Base-by-base conservation (phyloP, 2,888 invertebrate species). In the Endotricha flammealis region DNA sequence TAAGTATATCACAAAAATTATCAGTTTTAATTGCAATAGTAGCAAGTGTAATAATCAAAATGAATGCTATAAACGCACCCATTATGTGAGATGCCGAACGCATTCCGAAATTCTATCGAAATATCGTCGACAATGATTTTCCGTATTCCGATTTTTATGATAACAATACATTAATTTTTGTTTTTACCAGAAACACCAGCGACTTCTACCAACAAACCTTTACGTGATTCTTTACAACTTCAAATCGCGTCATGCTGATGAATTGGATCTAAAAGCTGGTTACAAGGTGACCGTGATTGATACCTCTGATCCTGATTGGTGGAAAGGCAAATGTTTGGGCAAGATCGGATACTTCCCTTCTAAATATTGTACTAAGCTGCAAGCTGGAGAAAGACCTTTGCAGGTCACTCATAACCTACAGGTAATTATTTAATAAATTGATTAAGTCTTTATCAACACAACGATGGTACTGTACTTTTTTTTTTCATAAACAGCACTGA, bases 211-310 rank as follows among this genome's bases (percentile, higher is more conserved):
- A 12, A 95, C 95, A 41, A 97, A 97, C 70, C 88, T 97, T 20
- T 98, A 97, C 82, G 97, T 98, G 41, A 95, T 97, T 31, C 88
- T 98, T 27, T 98, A 97, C 88, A 96, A 97, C 85, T 98, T 98
- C 79, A 95, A 96, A 65, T 95, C 96, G 0, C 91, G 97, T 39
- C 97, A 97, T 77, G 93, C 94, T 36, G 98, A 97, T 70, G 98
- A 98, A 71, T 83, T 98, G 57, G 97, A 98, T 69, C 88, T 98
- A 20, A 97, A 96, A 87, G 95, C 96, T 12, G 96, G 96, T 2
- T 95, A 95, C 80, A 90, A 90, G 64, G 94, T 98, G 35, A 96
- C 95, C 7, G 96, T 97, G 39, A 95, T 96, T 50, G 98, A 98
- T 70, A 96, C 95, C 29, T 92, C 96, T 0, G 97, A 98, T 77